Percentiles rank a stretch among this genome's conserved stretches.
Evolutionary conservation across 2,888 invertebrate species (phyloP).

Genomic region (Agrotis exclamationis): DNA sequence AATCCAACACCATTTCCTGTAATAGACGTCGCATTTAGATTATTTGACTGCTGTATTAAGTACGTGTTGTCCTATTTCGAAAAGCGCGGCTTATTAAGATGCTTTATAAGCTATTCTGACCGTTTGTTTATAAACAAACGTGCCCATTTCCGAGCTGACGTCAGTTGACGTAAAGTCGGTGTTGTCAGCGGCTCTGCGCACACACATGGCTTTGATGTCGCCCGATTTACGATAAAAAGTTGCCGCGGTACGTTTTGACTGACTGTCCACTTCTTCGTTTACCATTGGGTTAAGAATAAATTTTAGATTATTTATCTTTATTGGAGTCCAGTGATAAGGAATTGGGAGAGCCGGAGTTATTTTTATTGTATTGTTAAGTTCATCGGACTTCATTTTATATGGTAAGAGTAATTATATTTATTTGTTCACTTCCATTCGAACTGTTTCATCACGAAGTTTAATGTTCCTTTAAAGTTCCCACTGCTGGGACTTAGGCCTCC

Average conservation of each 20-base stretch:
- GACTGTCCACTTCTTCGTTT: conserved; percentile 62
- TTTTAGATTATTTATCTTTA: conserved; percentile 27
- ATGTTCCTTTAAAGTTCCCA: no score
- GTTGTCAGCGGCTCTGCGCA: conserved; percentile 44
- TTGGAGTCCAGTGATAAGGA: conserved; percentile 23
- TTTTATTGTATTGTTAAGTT: conserved; percentile 10
- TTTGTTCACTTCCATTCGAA: background rate
- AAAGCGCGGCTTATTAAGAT: conserved; percentile 25
- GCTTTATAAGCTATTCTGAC: conserved; percentile 25
- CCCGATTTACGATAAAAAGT: conserved; percentile 72
- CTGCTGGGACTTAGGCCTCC: no score
- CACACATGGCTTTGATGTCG: conserved; percentile 73
- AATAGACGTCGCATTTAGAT: conserved; percentile 38
- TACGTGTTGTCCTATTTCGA: conserved; percentile 20
- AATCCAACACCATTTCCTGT: conserved; percentile 37
- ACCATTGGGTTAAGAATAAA: conserved; percentile 57
- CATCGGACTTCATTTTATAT: conserved; percentile 11
- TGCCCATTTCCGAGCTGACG: conserved; percentile 46
- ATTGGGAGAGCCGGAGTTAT: background rate
- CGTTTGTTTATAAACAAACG: conserved; percentile 63
- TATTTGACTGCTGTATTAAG: conserved; percentile 23
- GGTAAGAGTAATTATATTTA: background rate
- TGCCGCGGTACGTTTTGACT: conserved; percentile 67
- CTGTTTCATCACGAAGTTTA: background rate
- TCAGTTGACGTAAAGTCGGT: conserved; percentile 45